Base-by-base conservation (phyloP, 2,113 vertebrate genomes). In the Brienomyrus longianalis region DNA sequence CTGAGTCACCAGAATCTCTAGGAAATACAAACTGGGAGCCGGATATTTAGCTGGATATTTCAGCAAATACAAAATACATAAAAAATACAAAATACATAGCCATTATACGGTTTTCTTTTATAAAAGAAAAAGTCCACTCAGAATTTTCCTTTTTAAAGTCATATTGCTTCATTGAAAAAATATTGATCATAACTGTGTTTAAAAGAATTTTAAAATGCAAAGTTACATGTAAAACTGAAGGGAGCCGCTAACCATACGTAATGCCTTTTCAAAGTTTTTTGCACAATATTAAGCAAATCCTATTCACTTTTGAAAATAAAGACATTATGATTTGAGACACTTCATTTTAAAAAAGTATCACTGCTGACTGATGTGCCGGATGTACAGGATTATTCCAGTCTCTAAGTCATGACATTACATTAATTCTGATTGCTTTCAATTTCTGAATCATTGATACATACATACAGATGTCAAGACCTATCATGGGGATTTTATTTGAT, bases 361-460 rank as follows among this genome's bases (percentile, higher is more conserved):
- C 39, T 39, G 39, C 39, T 83, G n/a, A 66, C 13, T 31, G 23
- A 21, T 52, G 10, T 48, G 48, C 10, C 59, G 52, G 66, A 31
- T 45, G 62, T 27, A 31, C 47, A 39, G 21, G 86, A 90, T 13
- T 50, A 21, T 62, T 48, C 77, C 31, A 83, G 15, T 87, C 31
- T 62, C 45, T 45, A 51, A 83, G 70, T 52, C 70, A 39, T 80
- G 31, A 43, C 48, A 89, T 89, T 89, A 23, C 10, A 77, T 80
- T 80, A 77, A 17, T 80, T 80, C 48, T 77, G 39, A 48, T 54
- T n/a, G n/a, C 23, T 89, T 80, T 89, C 27, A 48, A 77, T 89
- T 89, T 80, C 48, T 50, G 48, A 52, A 89, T 48, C 70, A 80
- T 70, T 39, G 48, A 5, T 23, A 43, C 31, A 31, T 17, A 43